Conservation (phyloP, 1,140 invertebrate genomes). For the Tribolium castaneum region DNA sequence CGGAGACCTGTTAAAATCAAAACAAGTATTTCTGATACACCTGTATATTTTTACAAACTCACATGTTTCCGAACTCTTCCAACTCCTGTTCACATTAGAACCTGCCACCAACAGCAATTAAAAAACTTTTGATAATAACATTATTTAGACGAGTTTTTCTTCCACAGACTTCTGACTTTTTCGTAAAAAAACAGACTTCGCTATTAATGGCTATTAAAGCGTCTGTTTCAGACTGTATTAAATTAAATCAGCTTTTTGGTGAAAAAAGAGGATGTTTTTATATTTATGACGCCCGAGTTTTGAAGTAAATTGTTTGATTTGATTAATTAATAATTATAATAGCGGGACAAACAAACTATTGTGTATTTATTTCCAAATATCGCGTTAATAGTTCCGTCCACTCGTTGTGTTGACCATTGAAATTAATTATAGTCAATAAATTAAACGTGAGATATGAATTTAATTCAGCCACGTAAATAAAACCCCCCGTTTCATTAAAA, state of each 20-base stretch:
- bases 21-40: no score
- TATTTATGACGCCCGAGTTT: no score
- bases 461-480: constrained; percentile 1
- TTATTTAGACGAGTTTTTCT: neutral
- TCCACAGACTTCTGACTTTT: neutral
- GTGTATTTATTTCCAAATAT: neutral
- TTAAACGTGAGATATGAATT: constrained; percentile 6
- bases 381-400: neutral
- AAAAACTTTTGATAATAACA: neutral
- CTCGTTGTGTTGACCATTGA: neutral
- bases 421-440: constrained; percentile 13
- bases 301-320: neutral
- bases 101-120: neutral
- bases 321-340: neutral
- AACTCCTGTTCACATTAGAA: neutral
- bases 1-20: no score
- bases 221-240: no score
- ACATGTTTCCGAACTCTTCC: no score
- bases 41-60: no score
- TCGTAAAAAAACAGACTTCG: neutral
- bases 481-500: neutral
- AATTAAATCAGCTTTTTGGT: no score
- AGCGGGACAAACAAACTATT: neutral
- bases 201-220: no score
- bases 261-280: no score